Percentiles rank a stretch among this genome's conserved stretches.
Conservation (phyloP, 2,113 vertebrate genomes). For the Genyomyrus donnyi region DNA sequence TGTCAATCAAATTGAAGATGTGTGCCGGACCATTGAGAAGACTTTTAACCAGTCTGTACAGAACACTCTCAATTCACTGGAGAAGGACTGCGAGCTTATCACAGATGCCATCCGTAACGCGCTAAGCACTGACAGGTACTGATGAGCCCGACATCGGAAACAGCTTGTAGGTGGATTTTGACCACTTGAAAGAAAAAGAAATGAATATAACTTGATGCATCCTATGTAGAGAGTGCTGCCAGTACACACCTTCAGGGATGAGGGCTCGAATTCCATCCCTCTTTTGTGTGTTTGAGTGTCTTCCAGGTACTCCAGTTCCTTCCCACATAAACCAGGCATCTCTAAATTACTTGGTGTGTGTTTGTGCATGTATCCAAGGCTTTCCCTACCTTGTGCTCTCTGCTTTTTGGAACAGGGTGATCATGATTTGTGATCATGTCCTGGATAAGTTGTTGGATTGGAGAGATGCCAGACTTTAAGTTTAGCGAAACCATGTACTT, state of each 20-base stretch:
- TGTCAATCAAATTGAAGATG: slow-evolving; percentile 72
- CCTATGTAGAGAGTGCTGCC: not conserved
- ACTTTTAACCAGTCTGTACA: slow-evolving; percentile 74
- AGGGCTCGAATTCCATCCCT: not conserved
- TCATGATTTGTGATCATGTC: not conserved
- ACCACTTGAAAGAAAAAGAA: not conserved
- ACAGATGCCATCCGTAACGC: slow-evolving; percentile 50
- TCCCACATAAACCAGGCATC: not conserved
- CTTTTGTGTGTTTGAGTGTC: not conserved
- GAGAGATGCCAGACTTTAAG: not conserved
- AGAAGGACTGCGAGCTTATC: slow-evolving; percentile 69
- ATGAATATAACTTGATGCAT: not conserved
- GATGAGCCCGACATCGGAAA: not conserved
- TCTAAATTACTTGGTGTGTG: not conserved
- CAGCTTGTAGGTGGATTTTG: not conserved
- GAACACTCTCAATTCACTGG: slow-evolving; percentile 69
- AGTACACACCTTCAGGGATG: not conserved
- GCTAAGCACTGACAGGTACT: slow-evolving; percentile 55
- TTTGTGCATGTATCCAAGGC: not conserved
- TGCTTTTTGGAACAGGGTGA: not conserved
- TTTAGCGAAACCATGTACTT: not conserved
- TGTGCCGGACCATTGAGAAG: slow-evolving; percentile 67
- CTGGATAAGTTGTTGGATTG: not conserved
- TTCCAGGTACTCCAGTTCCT: not conserved
- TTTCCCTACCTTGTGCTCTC: not conserved